Base-by-base conservation (phyloP, 2,888 invertebrate species). In the Drosophila kanekoi region DNA sequence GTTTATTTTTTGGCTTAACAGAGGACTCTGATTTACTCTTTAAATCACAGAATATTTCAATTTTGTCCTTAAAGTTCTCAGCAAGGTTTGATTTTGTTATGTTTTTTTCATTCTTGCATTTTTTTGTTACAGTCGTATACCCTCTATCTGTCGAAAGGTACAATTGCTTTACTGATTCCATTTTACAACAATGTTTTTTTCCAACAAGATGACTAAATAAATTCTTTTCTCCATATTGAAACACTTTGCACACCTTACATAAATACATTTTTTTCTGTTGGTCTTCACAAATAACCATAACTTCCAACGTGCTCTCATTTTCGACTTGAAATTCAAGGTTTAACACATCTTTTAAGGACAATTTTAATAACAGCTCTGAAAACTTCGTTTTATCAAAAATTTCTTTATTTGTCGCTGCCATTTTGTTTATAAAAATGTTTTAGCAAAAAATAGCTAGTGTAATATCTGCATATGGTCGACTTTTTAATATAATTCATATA, bases 121-220 rank as follows among this genome's bases (percentile, higher is more conserved):
- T 45, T 20, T 64, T 53, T 13, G 8, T 18, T 43, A 14, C 1
- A 9, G 2, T 58, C 16, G 48, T 70, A 35, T 20, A 10, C 1
- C 1, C 44, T 32, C 18, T n/a, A 8, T 67, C 53, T 14, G 79
- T 77, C 13, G 83, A 71, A 13, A 85, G 76, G 49, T 57, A 83
- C 1, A 91, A 67, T 49, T 82, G 72, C 1, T 74, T 61, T 0
- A 86, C 79, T 4, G 35, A 33, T n/a, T 66, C 61, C 73, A 91
- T 77, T 58, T 77, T 79, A 4, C 56, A 3, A 35, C 74, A 72
- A 73, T 92, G 92, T 56, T 87, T 91, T 41, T 84, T 91, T 0
- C 91, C 91, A 57, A 62, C 61, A 6, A 92, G 57, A 72, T 92
- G 91, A 14, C 80, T 75, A 32, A 72, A 47, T 16, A 91, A 72